Percentiles rank a stretch among this genome's conserved stretches.
Evolutionary conservation across 2,888 invertebrate species (phyloP).

Genomic region (Itoplectis maculator): DNA sequence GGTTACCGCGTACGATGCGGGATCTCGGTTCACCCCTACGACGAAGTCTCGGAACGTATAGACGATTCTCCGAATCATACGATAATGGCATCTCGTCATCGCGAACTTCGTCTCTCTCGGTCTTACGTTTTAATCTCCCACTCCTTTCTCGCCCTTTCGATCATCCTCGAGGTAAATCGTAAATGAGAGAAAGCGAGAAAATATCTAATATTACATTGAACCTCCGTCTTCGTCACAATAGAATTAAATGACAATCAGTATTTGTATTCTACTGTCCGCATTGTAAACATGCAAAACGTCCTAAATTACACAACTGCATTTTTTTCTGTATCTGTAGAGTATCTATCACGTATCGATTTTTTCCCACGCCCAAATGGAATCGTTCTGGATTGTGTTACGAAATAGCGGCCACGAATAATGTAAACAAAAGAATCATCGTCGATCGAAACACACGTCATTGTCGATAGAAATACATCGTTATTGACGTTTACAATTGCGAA

Average conservation of each 20-base stretch:
- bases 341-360: too few species aligned
- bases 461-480: too few species aligned
- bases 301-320: too few species aligned
- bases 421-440: neutral
- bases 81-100: slow-evolving; percentile 60
- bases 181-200: neutral
- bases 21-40: slow-evolving; percentile 37
- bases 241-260: neutral
- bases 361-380: neutral
- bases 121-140: slow-evolving; percentile 7
- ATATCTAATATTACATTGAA: neutral
- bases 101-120: slow-evolving; percentile 39
- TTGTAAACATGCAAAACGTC: neutral
- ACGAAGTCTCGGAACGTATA: slow-evolving; percentile 38
- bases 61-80: slow-evolving; percentile 49
- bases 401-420: too few species aligned
- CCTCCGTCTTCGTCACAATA: neutral
- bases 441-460: too few species aligned
- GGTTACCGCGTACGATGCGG: slow-evolving; percentile 46
- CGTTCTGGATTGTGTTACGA: neutral
- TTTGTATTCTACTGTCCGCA: neutral
- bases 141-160: slow-evolving; percentile 12
- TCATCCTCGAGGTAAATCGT: slow-evolving; percentile 4
- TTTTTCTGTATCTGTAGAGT: too few species aligned
- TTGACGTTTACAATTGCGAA: neutral